These are phyloP conservation scores for Phyllopteryx taeniolatus DNA, from an alignment of 2,113 vertebrate genomes.

Conservation along the genomic window DNA sequence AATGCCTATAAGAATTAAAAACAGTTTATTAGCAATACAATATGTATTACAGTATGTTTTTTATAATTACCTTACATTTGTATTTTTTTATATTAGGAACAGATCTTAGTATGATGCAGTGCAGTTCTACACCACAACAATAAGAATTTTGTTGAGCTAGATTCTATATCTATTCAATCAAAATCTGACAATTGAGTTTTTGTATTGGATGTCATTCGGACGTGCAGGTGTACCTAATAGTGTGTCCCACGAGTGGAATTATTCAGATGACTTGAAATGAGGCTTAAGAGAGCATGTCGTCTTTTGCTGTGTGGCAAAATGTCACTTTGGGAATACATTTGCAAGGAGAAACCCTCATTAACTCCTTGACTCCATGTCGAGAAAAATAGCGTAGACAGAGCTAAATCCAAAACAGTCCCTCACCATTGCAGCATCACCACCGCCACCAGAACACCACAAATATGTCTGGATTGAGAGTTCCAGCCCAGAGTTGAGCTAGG, in stretches of 20 bases:
- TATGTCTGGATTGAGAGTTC: constrained; percentile 53
- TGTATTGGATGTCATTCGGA: background rate
- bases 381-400: background rate
- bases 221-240: background rate
- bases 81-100: background rate
- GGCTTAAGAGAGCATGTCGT: background rate
- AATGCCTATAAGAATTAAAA: too few species aligned
- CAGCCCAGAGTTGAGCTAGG: constrained; percentile 28
- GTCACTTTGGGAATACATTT: background rate
- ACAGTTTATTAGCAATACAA: too few species aligned
- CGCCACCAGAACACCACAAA: constrained; percentile 46
- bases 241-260: background rate
- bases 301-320: background rate
- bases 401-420: constrained; percentile 18
- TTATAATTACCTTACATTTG: too few species aligned
- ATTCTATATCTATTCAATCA: background rate
- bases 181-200: background rate
- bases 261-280: background rate
- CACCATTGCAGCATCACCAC: constrained; percentile 17
- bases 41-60: too few species aligned
- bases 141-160: background rate
- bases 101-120: background rate
- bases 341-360: background rate
- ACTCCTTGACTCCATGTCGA: background rate
- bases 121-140: background rate